Base-by-base conservation (phyloP, 2,888 invertebrate genomes). In the Rambutsinella grinnellia region DNA sequence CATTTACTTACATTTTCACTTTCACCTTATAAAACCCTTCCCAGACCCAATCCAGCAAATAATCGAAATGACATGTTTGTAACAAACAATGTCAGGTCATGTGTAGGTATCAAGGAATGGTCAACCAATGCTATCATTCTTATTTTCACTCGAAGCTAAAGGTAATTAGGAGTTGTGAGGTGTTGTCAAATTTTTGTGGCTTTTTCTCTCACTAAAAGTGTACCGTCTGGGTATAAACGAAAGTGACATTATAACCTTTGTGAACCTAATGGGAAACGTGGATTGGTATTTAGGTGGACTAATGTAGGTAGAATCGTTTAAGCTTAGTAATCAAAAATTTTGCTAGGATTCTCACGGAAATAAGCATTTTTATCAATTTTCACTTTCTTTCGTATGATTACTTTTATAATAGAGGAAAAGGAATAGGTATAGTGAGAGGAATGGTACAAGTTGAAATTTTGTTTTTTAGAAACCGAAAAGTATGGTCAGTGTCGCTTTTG, bases 161-260 rank as follows among this genome's bases (percentile, higher is more conserved):
- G n/a, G n/a, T n/a, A n/a, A n/a, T n/a, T n/a, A n/a, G n/a, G n/a
- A n/a, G n/a, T n/a, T n/a, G n/a, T n/a, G n/a, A n/a, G n/a, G n/a
- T n/a, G n/a, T n/a, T n/a, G n/a, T n/a, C n/a, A n/a, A 28, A 19
- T 56, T 62, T 15, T 21, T 24, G 21, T 56, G 26, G 49, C 17
- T 56, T 27, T 24, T 57, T 27, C 57, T 3, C 27, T 28, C 24
- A 3, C 24, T 26, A 54, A 24, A 10, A 49, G 5, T 17, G 19
- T 49, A 24, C 13, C 13, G 5, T 6, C 17, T 21, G n/a, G 51
- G 51, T 51, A 51, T 46, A 58, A 72, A 65, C 27, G 72, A 72
- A 72, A 72, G 72, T 72, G 72, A 72, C 72, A 72, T 58, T 58
- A 51, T 26, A 65, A 72, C 72, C 72, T 60, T n/a, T n/a, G n/a